A percentile compares a stretch with the other conserved stretches of the same genome.
Conservation (phyloP, 2,797 vertebrate species). For the Pantherophis vulpinus region DNA sequence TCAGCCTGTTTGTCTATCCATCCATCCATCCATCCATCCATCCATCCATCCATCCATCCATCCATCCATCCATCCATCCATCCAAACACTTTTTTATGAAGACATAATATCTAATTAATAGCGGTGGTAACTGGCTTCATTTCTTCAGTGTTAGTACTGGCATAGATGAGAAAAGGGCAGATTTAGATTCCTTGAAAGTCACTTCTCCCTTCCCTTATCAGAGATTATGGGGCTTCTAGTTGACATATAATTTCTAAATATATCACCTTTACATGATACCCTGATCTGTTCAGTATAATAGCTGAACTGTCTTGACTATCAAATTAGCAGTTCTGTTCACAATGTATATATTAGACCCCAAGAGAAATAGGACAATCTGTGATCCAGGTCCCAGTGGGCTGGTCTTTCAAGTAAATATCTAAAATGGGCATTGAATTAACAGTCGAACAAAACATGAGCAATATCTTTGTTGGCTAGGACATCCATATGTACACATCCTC, state of each 20-base stretch:
- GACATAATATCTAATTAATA: background rate
- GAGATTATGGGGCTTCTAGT: background rate
- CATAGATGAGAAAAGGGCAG: background rate
- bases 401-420: background rate
- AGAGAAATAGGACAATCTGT: background rate
- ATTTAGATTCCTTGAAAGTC: background rate
- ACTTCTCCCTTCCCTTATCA: background rate
- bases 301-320: background rate
- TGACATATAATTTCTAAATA: background rate
- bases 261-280: background rate
- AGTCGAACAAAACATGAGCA: background rate
- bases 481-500: background rate
- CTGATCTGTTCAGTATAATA: background rate
- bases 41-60: no score
- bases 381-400: background rate
- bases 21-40: no score
- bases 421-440: background rate
- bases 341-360: background rate
- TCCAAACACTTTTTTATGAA: background rate
- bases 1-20: background rate
- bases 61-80: background rate
- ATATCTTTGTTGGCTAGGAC: background rate
- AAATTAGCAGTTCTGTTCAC: background rate
- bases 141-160: background rate
- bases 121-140: background rate